These are phyloP conservation scores for Tolmerus cingulatus DNA, from an alignment of 2,888 invertebrate species.

Conservation along the genomic window DNA sequence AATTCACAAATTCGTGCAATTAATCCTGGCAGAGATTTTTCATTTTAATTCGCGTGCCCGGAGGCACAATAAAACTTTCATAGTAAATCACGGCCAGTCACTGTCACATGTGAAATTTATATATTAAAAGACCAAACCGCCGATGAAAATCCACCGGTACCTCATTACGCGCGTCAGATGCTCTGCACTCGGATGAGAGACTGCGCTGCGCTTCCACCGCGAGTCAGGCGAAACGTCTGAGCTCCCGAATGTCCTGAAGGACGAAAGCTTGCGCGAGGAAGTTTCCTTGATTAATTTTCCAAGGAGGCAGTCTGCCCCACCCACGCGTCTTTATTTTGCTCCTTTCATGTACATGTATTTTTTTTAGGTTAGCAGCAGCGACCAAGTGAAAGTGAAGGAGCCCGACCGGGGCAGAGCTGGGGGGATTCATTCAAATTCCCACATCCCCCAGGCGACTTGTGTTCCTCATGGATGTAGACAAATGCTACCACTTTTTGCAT, in stretches of 20 bases:
- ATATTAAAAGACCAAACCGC: neutral
- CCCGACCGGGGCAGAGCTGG: neutral
- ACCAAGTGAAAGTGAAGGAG: constrained; percentile 13
- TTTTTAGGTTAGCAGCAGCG: neutral
- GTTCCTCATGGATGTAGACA: neutral
- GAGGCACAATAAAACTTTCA: neutral
- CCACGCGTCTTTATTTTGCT: neutral
- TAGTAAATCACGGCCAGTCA: neutral
- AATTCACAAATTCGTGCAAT: neutral
- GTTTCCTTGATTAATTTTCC: constrained; percentile 22
- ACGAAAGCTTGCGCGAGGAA: neutral
- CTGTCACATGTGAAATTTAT: neutral
- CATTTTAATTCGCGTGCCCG: neutral
- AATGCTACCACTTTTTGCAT: constrained; percentile 12
- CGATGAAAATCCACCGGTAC: neutral
- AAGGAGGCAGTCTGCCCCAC: neutral
- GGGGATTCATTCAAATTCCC: constrained; percentile 1
- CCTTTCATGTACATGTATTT: neutral
- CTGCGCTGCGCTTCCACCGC: neutral
- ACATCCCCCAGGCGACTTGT: neutral
- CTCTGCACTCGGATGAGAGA: neutral
- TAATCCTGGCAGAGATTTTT: neutral
- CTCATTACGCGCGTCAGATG: neutral
- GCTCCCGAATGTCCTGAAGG: neutral
- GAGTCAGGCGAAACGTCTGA: neutral